Percentiles rank a stretch among this genome's conserved stretches.
phyloP scores from a whole-genome alignment of 2,797 vertebrate genomes.

The Chrysolophus pictus region DNA sequence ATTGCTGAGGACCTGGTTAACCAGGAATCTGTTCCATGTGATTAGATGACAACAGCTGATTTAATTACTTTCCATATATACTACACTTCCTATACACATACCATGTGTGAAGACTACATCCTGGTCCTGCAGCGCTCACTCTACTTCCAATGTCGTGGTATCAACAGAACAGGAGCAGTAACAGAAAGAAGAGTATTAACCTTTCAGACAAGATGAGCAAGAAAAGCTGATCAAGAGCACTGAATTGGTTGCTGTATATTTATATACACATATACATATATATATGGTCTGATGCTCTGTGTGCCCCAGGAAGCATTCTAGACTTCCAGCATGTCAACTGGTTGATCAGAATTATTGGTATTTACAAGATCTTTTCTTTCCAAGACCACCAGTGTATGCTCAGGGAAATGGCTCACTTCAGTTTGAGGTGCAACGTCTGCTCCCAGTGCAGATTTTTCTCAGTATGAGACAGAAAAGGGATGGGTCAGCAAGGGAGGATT shows the following conservation, averaged over 20 bases:
- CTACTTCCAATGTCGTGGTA: no score
- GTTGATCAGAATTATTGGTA: neutral
- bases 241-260: neutral
- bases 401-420: neutral
- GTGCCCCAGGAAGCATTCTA: neutral
- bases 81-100: neutral
- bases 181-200: neutral
- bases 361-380: neutral
- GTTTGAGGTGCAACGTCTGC: neutral
- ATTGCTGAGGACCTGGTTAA: neutral
- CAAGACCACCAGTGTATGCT: fast-evolving
- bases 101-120: neutral
- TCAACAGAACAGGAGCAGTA: neutral
- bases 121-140: neutral
- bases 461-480: neutral
- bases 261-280: no score
- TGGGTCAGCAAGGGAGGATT: neutral
- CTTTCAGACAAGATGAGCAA: neutral
- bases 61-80: neutral
- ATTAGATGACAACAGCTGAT: neutral
- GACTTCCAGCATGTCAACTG: neutral
- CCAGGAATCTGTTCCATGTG: neutral
- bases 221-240: neutral
- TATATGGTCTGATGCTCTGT: neutral
- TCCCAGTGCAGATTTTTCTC: neutral